phyloP scores from a whole-genome alignment of 2,888 invertebrate genomes.

The Andrena flavipes region DNA sequence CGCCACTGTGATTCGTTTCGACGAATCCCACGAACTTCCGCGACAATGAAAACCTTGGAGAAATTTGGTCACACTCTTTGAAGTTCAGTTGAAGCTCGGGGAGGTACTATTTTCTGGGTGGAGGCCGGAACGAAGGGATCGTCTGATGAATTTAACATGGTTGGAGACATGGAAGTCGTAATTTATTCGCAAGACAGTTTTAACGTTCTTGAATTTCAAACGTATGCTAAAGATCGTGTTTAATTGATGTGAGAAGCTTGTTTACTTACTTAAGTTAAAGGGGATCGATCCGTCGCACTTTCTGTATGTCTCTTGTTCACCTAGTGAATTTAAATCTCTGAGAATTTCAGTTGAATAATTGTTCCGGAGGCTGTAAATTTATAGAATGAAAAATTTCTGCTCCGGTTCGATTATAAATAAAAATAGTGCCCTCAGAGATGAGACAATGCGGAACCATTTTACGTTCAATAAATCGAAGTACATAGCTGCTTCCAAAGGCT shows the following conservation, averaged over 20 bases:
- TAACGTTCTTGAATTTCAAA: too few relatives aligned
- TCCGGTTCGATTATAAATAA: neutral
- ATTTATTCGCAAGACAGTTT: neutral
- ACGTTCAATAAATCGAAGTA: slow-evolving; percentile 57
- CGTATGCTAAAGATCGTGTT: too few relatives aligned
- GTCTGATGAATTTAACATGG: too few relatives aligned
- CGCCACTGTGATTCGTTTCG: slow-evolving; percentile 56
- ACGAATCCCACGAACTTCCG: slow-evolving; percentile 47
- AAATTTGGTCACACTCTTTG: slow-evolving; percentile 45
- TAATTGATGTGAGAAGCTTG: too few relatives aligned
- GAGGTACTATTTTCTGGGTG: neutral
- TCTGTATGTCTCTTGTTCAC: too few relatives aligned
- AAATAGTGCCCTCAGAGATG: neutral
- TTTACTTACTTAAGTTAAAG: too few relatives aligned
- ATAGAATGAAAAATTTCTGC: neutral
- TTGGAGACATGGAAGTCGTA: neutral
- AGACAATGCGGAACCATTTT: slow-evolving; percentile 9
- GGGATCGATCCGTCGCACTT: too few relatives aligned
- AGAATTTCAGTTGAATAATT: too few relatives aligned
- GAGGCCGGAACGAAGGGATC: neutral
- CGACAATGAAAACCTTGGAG: slow-evolving; percentile 30
- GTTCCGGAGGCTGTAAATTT: neutral
- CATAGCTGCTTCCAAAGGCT: slow-evolving; percentile 35
- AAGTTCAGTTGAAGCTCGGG: slow-evolving; percentile 4
- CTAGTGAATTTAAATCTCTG: too few relatives aligned